Base-by-base conservation (phyloP, 2,888 invertebrate genomes). In the Eristalis arbustorum region DNA sequence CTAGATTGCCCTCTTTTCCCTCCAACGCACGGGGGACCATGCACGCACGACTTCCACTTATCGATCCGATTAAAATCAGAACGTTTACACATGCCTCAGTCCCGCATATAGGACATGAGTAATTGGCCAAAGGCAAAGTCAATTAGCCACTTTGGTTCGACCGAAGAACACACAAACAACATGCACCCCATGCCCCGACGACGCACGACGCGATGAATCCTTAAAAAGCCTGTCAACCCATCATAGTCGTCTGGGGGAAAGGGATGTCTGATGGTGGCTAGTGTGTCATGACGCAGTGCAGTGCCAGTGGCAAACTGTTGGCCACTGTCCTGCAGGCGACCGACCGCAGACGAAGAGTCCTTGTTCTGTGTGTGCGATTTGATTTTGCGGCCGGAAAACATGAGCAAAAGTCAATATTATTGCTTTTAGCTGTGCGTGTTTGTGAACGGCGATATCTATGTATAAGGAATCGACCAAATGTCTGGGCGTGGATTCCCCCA, bases 81-180 rank as follows among this genome's bases (percentile, higher is more conserved):
- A 23, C n/a, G 37, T 69, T 68, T 42, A 11, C 57, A 49, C 49
- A 34, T 63, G 23, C 61, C 61, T n/a, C 62, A 14, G 31, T 31
- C 28, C 57, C 67, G 11, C 66, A 59, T 62, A 22, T 25, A 59
- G 78, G 83, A 72, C 79, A 84, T 56, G 79, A 67, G 71, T 84
- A 84, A 85, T 81, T 85, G 77, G 57, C 81, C 71, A 71, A 81
- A 77, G 77, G 81, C 69, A 81, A 85, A 78, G 66, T 85, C 80
- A 85, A 85, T 85, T 85, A 85, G 64, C 81, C 74, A 69, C 77
- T 85, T 73, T 68, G 25, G 71, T 73, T 18, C 61, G 61, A 73
- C 69, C 42, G 74, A 62, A 69, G 75, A 73, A 73, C 76, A 73
- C 63, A 73, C 63, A 85, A 77, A 73, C 64, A 77, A 77, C 76